Conservation (phyloP, 1,140 invertebrate species). For the Drosophila ambigua region DNA sequence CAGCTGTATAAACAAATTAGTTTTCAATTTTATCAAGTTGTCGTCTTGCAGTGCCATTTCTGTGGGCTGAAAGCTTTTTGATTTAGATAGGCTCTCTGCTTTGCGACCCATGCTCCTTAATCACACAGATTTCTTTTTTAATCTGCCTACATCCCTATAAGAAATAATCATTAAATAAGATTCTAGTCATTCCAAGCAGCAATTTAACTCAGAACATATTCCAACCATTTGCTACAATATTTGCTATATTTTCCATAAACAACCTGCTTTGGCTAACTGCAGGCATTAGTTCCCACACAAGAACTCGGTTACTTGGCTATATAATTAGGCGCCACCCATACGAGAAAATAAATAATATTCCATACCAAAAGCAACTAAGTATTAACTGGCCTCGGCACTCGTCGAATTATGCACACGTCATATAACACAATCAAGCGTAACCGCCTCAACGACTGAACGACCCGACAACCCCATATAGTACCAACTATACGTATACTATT, state of each 20-base stretch:
- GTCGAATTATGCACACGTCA: conserved; percentile 71
- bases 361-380: not conserved
- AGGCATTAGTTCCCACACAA: not conserved
- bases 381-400: conserved; percentile 7
- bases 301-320: not conserved
- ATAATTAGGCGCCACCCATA: conserved; percentile 32
- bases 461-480: conserved; percentile 45
- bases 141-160: no score
- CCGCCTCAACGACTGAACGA: conserved; percentile 45
- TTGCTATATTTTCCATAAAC: not conserved
- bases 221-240: no score
- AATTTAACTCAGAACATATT: no score
- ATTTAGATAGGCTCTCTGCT: not conserved
- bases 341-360: not conserved
- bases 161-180: no score
- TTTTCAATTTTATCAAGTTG: conserved; percentile 78
- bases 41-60: conserved; percentile 49
- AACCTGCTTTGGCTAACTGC: not conserved
- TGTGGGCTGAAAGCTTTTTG: conserved; percentile 22
- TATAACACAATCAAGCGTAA: conserved; percentile 79
- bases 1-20: conserved; percentile 83
- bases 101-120: not conserved
- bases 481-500: not conserved
- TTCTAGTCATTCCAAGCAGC: no score
- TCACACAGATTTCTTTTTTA: no score